Evolutionary conservation across 2,888 invertebrate species (phyloP).

Genomic region (Protodeltote pygarga): DNA sequence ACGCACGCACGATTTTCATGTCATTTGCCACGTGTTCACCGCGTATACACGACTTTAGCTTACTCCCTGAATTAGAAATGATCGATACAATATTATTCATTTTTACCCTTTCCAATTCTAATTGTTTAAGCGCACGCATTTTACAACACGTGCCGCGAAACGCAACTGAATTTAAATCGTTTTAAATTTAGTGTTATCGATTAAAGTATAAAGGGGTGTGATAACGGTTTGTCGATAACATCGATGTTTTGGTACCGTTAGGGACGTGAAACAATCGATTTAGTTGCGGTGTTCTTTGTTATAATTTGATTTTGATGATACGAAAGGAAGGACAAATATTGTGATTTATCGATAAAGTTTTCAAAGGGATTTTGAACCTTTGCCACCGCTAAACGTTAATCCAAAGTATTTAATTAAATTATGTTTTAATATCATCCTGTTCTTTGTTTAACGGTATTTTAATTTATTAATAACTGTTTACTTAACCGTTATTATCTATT

Average conservation of each 20-base stretch:
- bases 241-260: constrained; percentile 57
- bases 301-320: constrained; percentile 33
- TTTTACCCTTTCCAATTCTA: constrained; percentile 81
- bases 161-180: constrained; percentile 73
- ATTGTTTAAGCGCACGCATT: constrained; percentile 77
- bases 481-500: no score
- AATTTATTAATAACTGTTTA: no score
- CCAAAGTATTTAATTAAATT: no score
- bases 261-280: constrained; percentile 25
- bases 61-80: constrained; percentile 80
- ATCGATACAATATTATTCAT: constrained; percentile 77
- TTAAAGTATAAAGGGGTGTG: constrained; percentile 68
- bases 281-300: constrained; percentile 31
- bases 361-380: constrained; percentile 17
- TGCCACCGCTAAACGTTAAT: constrained; percentile 15
- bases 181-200: constrained; percentile 64
- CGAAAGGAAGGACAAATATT: constrained; percentile 27
- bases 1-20: constrained; percentile 83
- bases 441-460: background rate
- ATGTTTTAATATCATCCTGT: background rate
- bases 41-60: constrained; percentile 77
- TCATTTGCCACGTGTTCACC: constrained; percentile 82
- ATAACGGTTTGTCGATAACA: constrained; percentile 61
- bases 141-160: constrained; percentile 71
- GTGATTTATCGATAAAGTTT: constrained; percentile 33